A percentile compares a stretch with the other conserved stretches of the same genome.
Evolutionary conservation across 2,888 invertebrate species (phyloP).

Genomic region (Nasonovia ribisnigri): DNA sequence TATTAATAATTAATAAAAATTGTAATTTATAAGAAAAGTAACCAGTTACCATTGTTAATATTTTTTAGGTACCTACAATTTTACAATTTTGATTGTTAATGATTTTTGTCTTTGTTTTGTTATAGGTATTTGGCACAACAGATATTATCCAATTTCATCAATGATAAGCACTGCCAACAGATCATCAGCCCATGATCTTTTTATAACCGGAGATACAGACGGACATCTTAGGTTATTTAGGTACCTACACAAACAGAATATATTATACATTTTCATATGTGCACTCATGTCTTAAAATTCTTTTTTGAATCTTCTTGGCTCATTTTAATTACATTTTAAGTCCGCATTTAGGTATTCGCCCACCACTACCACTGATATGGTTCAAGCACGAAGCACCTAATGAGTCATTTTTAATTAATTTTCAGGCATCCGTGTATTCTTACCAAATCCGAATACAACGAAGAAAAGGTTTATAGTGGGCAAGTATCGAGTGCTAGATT

Average conservation of each 20-base stretch:
- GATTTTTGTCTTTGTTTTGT: constrained; percentile 65
- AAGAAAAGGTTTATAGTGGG: constrained; percentile 89
- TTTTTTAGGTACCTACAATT: background rate
- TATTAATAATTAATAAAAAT: too few relatives aligned
- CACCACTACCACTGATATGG: background rate
- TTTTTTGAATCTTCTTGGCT: background rate
- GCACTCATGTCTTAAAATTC: background rate
- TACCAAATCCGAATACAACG: constrained; percentile 88
- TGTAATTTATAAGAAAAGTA: background rate
- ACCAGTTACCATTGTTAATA: background rate
- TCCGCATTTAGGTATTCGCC: background rate
- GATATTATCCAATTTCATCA: constrained; percentile 88
- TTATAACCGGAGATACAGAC: constrained; percentile 89
- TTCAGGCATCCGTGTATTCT: constrained; percentile 86
- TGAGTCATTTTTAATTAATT: background rate
- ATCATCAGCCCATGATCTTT: constrained; percentile 85
- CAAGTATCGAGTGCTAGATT: constrained; percentile 85
- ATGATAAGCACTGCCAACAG: constrained; percentile 85
- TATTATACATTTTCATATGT: background rate
- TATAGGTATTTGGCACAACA: constrained; percentile 89
- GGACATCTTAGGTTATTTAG: constrained; percentile 88
- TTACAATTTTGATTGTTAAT: background rate
- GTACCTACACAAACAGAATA: constrained; percentile 70
- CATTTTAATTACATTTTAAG: background rate
- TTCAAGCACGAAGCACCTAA: background rate